These are phyloP conservation scores for Oryzias javanicus DNA, from an alignment of 2,113 vertebrate species.

Conservation along the genomic window DNA sequence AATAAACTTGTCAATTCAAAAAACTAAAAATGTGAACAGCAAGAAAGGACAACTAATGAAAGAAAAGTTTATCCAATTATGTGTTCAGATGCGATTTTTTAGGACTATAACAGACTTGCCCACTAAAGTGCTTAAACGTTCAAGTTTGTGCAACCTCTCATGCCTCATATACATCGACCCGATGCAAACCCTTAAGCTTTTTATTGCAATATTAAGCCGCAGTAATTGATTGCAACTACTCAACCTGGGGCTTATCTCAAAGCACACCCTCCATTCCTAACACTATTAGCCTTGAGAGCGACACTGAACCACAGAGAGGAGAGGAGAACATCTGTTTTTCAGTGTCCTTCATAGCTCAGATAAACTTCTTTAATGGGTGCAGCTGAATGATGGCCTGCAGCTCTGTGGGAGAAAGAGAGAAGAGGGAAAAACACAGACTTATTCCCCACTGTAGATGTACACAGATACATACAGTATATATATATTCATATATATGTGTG, in stretches of 20 bases:
- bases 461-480: too few species aligned
- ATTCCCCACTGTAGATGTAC: conserved; percentile 54
- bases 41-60: too few species aligned
- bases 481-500: too few species aligned
- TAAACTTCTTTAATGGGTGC: conserved; percentile 51
- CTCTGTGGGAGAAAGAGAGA: conserved; percentile 13
- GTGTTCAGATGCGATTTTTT: too few species aligned
- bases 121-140: conserved; percentile 14
- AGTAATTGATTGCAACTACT: conserved; percentile 67
- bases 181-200: conserved; percentile 61
- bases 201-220: conserved; percentile 65
- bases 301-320: conserved; percentile 39
- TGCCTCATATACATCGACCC: conserved; percentile 25
- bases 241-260: conserved; percentile 63
- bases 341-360: conserved; percentile 58
- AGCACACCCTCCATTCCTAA: conserved; percentile 54
- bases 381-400: conserved; percentile 55
- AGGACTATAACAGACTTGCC: not conserved
- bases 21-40: too few species aligned
- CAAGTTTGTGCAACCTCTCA: conserved; percentile 21
- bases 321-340: conserved; percentile 46
- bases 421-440: conserved; percentile 59
- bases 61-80: too few species aligned
- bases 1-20: too few species aligned
- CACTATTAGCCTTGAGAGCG: conserved; percentile 54